phyloP scores from a whole-genome alignment of 2,797 vertebrate genomes.

The Lepus townsendii region DNA sequence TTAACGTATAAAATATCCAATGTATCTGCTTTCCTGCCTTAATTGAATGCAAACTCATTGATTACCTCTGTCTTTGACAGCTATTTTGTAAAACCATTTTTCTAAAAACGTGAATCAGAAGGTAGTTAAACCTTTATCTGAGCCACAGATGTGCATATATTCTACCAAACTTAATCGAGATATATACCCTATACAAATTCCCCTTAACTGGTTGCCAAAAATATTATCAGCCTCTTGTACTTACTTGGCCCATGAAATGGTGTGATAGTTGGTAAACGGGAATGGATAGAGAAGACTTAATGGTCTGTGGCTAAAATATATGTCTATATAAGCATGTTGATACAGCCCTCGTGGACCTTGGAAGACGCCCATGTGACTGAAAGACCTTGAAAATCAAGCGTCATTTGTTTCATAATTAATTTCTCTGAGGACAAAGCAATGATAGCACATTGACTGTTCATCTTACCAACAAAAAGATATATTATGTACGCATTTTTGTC shows the following conservation, averaged over 20 bases:
- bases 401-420: constrained; percentile 28
- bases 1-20: neutral
- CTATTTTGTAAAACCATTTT: constrained; percentile 11
- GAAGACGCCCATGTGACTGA: neutral
- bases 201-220: neutral
- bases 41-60: neutral
- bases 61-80: neutral
- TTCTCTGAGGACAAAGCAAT: neutral
- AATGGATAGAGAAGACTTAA: neutral
- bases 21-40: neutral
- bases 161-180: neutral
- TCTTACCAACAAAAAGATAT: neutral
- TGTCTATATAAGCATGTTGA: neutral
- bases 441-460: neutral
- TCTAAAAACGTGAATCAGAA: constrained; percentile 16
- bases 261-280: neutral
- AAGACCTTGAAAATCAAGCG: neutral
- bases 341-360: neutral
- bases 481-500: neutral
- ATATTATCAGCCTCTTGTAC: neutral
- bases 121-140: neutral
- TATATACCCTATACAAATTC: neutral
- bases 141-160: neutral
- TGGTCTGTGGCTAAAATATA: neutral
- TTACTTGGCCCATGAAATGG: neutral